These are phyloP conservation scores for Chymomyza procnemis DNA, from an alignment of 2,888 invertebrate species.

Conservation along the genomic window DNA sequence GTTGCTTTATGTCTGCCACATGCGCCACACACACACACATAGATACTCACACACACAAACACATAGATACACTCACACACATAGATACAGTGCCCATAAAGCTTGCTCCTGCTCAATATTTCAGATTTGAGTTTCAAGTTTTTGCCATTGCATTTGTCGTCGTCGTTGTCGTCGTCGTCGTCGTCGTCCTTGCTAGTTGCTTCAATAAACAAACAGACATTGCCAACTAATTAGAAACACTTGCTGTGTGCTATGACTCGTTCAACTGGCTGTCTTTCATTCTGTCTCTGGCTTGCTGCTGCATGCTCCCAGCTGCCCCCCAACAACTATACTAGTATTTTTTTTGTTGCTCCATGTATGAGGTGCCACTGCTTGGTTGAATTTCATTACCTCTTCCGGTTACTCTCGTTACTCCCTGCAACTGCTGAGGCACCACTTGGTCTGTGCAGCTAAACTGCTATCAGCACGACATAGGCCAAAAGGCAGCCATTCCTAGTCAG, in stretches of 20 bases:
- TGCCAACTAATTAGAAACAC: conserved; percentile 64
- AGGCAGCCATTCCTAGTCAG: conserved; percentile 44
- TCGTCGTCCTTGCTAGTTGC: conserved; percentile 6
- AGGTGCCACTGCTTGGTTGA: conserved; percentile 64
- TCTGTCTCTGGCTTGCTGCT: neutral
- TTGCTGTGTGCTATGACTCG: conserved; percentile 29
- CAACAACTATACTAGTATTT: neutral
- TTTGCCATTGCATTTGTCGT: conserved; percentile 44
- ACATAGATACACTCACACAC: conserved; percentile 10
- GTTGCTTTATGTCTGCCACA: conserved; percentile 28
- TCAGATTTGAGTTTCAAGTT: conserved; percentile 43
- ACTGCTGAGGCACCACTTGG: conserved; percentile 38
- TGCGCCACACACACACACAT: neutral
- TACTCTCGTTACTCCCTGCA: too few relatives aligned
- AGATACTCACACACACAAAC: neutral
- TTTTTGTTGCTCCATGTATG: conserved; percentile 9
- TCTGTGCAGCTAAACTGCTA: conserved; percentile 43
- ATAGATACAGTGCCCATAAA: neutral
- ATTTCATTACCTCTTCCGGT: conserved; percentile 59
- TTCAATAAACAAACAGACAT: conserved; percentile 38
- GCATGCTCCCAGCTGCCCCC: too few relatives aligned
- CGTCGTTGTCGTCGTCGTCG: too few relatives aligned
- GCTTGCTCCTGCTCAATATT: conserved; percentile 38
- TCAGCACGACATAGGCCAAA: neutral
- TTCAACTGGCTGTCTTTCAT: neutral